Evolutionary conservation across 2,113 vertebrate species (phyloP).

Genomic region (Phycodurus eques): DNA sequence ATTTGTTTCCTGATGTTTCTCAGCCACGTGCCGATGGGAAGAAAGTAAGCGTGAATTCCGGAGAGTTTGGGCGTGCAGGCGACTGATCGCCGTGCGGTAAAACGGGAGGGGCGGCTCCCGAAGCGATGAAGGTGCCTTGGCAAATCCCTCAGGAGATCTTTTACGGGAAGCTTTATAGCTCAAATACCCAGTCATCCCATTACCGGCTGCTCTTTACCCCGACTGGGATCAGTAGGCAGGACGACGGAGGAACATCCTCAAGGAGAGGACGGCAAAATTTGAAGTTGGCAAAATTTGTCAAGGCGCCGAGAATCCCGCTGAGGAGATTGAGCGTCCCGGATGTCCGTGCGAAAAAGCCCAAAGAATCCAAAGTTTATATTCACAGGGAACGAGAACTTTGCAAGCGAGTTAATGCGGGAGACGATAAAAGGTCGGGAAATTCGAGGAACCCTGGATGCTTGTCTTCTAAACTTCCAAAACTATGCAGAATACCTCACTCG

Average conservation of each 20-base stretch:
- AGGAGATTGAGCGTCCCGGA: background rate
- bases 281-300: background rate
- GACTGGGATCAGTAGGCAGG: constrained; percentile 45
- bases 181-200: constrained; percentile 74
- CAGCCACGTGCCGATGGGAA: too few species aligned
- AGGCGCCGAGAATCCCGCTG: background rate
- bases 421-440: background rate
- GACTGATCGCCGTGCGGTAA: background rate
- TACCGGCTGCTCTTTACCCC: constrained; percentile 61
- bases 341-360: background rate
- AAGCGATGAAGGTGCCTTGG: background rate
- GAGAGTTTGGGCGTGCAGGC: background rate
- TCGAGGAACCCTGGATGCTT: background rate
- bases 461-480: background rate
- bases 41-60: background rate
- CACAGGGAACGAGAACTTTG: too few species aligned
- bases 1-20: too few species aligned
- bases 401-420: background rate
- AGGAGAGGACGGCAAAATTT: background rate
- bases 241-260: background rate
- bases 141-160: constrained; percentile 59
- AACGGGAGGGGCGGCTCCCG: background rate
- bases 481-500: background rate
- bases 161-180: constrained; percentile 54
- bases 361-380: background rate